Percentiles rank a stretch among this genome's conserved stretches.
Conservation (phyloP, 2,113 vertebrate genomes). For the Phainopepla nitens region DNA sequence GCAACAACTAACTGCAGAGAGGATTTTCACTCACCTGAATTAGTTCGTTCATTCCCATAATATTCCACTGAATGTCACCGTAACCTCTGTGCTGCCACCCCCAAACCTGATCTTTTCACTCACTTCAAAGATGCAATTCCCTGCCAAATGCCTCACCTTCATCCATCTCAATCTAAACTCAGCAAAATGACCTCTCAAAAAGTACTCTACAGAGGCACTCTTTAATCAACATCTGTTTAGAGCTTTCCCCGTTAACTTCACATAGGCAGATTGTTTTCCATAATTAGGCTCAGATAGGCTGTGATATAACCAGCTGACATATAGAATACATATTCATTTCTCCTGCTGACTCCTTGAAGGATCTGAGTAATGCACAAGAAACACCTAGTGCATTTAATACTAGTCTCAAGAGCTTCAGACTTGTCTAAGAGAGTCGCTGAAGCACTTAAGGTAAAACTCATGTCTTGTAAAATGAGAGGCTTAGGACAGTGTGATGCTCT, state of each 20-base stretch:
- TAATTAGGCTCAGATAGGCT: slow-evolving; percentile 48
- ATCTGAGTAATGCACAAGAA: slow-evolving; percentile 40
- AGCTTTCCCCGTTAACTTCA: slow-evolving; percentile 49
- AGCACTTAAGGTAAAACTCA: slow-evolving; percentile 40
- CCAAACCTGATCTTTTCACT: slow-evolving; percentile 8
- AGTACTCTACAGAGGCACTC: slow-evolving; percentile 53
- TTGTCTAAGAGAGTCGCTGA: slow-evolving; percentile 49
- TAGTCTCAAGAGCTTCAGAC: slow-evolving; percentile 55
- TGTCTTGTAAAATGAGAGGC: background rate
- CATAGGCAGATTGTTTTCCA: slow-evolving; percentile 49
- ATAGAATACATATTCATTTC: slow-evolving; percentile 65
- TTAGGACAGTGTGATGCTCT: slow-evolving; percentile 52
- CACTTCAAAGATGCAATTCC: slow-evolving; percentile 44
- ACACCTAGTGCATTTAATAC: slow-evolving; percentile 55
- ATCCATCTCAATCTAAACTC: slow-evolving; percentile 63
- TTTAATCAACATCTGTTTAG: slow-evolving; percentile 63
- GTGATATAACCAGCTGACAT: slow-evolving; percentile 57
- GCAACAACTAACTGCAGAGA: background rate
- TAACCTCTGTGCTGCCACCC: background rate
- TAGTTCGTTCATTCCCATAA: background rate
- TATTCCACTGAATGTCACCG: slow-evolving; percentile 12
- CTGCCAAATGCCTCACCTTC: slow-evolving; percentile 44
- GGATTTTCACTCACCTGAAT: background rate
- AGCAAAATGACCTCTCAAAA: slow-evolving; percentile 49
- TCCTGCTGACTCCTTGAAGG: slow-evolving; percentile 46